Conservation (phyloP, 2,113 vertebrate species). For the Thomomys bottae region DNA sequence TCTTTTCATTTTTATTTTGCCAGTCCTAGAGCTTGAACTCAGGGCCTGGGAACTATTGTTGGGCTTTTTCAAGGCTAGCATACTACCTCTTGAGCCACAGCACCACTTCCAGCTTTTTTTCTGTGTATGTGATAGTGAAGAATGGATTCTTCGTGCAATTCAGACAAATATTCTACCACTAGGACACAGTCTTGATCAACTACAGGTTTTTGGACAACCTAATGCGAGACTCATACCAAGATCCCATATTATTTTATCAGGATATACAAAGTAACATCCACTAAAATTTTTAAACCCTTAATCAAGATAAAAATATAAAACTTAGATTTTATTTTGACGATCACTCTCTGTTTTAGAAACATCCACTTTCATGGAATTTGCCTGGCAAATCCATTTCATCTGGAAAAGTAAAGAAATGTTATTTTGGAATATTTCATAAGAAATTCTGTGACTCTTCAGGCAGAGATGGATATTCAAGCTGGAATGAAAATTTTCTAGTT, state of each 20-base stretch:
- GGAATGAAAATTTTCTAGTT: not conserved
- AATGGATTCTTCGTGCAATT: too few relatives aligned
- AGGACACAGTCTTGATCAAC: too few relatives aligned
- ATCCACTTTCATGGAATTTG: not conserved
- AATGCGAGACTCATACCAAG: not conserved
- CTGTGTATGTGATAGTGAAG: too few relatives aligned
- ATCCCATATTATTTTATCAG: not conserved
- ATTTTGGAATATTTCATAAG: not conserved
- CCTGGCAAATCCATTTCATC: not conserved
- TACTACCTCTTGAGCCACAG: too few relatives aligned
- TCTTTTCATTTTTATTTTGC: too few relatives aligned
- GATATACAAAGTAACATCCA: not conserved
- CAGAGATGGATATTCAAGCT: not conserved
- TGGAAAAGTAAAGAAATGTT: not conserved
- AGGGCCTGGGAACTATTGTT: too few relatives aligned
- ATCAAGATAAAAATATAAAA: not conserved
- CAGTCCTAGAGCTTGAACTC: too few relatives aligned
- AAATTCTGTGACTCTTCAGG: not conserved
- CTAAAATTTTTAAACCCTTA: not conserved
- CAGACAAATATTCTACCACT: too few relatives aligned
- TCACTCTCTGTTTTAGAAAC: not conserved
- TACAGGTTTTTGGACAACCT: not conserved
- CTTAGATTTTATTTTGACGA: not conserved
- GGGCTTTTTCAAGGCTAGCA: too few relatives aligned
- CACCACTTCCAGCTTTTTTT: too few relatives aligned